Evolutionary conservation across 2,797 vertebrate genomes (phyloP).

Genomic region (Brachymystax lenok): DNA sequence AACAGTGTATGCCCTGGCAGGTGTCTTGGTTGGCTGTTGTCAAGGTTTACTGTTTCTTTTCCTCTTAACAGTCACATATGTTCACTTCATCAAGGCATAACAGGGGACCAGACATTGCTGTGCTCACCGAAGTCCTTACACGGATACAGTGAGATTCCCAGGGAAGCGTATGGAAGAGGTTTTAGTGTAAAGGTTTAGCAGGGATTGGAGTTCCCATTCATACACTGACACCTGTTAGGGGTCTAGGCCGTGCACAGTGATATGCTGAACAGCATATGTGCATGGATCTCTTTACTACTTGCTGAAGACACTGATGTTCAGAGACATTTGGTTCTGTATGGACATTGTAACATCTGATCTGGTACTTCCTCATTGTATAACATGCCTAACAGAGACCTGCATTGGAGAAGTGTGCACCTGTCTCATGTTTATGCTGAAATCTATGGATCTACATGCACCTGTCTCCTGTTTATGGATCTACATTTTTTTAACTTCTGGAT

Average conservation of each 20-base stretch:
- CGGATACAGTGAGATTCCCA: conserved; percentile 43
- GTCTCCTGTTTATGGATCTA: neutral
- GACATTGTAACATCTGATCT: conserved; percentile 38
- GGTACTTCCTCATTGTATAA: neutral
- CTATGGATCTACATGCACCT: neutral
- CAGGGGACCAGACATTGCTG: conserved; percentile 35
- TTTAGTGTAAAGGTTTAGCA: conserved; percentile 33
- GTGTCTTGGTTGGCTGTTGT: conserved; percentile 27
- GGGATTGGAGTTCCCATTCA: conserved; percentile 23
- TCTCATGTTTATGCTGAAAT: neutral
- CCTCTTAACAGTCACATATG: conserved; percentile 41
- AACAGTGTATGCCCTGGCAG: conserved; percentile 29
- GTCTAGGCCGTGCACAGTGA: conserved; percentile 15
- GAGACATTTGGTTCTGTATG: conserved; percentile 34
- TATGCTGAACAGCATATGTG: conserved; percentile 23
- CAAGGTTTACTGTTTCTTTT: conserved; percentile 2
- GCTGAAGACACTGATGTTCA: conserved; percentile 35
- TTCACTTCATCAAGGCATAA: conserved; percentile 48
- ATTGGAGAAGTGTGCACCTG: conserved; percentile 1
- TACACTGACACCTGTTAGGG: conserved; percentile 51
- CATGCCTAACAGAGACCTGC: neutral
- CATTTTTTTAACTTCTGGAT: too few relatives aligned
- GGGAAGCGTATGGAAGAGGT: conserved; percentile 48
- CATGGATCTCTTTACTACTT: conserved; percentile 24
- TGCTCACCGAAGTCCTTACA: conserved; percentile 16